A percentile compares a stretch with the other conserved stretches of the same genome.
Conservation (phyloP, 2,888 invertebrate species). For the Enchytraeus crypticus region DNA sequence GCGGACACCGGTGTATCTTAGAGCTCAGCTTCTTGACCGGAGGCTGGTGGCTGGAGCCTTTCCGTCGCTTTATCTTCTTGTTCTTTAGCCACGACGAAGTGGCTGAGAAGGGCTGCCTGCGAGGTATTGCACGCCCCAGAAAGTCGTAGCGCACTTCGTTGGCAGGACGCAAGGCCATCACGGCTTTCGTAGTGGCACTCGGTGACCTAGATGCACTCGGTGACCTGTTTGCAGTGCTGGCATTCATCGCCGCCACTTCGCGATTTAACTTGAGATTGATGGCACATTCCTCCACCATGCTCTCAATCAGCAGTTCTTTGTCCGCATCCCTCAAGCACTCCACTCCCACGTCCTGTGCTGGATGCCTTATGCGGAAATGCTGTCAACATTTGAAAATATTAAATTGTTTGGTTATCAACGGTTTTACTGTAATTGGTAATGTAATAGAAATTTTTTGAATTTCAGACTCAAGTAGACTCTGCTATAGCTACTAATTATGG, state of each 20-base stretch:
- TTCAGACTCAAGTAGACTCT: too few species aligned
- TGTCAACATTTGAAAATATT: not conserved
- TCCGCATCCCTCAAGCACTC: constrained; percentile 10
- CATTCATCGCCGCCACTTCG: not conserved
- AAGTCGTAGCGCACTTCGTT: not conserved
- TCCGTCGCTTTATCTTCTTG: not conserved
- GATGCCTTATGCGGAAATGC: constrained; percentile 20
- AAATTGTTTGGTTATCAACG: too few species aligned
- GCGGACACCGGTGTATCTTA: constrained; percentile 11
- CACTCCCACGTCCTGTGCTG: constrained; percentile 1
- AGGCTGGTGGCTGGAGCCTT: too few species aligned
- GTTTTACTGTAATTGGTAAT: too few species aligned
- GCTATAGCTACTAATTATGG: too few species aligned
- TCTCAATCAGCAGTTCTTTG: constrained; percentile 11
- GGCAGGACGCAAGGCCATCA: too few species aligned
- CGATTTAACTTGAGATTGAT: not conserved
- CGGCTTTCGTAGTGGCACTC: too few species aligned
- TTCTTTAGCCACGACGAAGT: not conserved
- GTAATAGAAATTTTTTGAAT: too few species aligned
- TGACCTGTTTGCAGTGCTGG: not conserved
- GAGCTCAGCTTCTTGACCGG: not conserved
- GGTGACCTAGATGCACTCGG: too few species aligned
- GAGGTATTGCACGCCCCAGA: not conserved
- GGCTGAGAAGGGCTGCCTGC: not conserved
- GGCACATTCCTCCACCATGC: constrained; percentile 12